Conservation (phyloP, 2,888 invertebrate species). For the Anorthoa munda region DNA sequence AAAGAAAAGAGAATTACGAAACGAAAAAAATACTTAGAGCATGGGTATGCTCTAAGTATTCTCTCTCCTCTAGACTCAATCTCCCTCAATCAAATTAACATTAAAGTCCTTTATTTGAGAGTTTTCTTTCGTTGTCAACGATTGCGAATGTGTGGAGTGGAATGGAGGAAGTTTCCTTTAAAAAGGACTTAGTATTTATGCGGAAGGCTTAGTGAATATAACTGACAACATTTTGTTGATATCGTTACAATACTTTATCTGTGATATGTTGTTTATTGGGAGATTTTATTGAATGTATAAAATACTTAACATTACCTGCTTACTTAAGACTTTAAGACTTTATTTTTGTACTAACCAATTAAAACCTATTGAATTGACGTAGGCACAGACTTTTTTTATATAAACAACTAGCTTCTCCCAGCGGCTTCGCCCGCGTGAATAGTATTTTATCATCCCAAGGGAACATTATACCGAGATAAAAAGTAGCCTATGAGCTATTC, state of each 20-base stretch:
- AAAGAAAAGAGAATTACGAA: too few relatives aligned
- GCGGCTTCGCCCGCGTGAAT: too few relatives aligned
- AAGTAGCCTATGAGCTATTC: too few relatives aligned
- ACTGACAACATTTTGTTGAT: slow-evolving; percentile 41
- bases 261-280: slow-evolving; percentile 67
- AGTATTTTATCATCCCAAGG: too few relatives aligned
- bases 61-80: background rate
- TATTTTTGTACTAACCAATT: slow-evolving; percentile 38
- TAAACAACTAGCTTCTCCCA: too few relatives aligned
- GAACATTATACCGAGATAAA: too few relatives aligned
- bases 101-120: background rate
- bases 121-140: background rate
- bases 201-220: slow-evolving; percentile 9
- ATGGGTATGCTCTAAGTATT: background rate
- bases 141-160: background rate
- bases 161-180: background rate
- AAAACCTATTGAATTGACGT: slow-evolving; percentile 15
- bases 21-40: too few relatives aligned
- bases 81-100: background rate
- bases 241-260: slow-evolving; percentile 49
- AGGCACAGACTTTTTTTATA: slow-evolving; percentile 15
- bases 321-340: slow-evolving; percentile 13
- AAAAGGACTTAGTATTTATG: background rate
- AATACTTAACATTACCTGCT: slow-evolving; percentile 10
- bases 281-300: slow-evolving; percentile 55